Base-by-base conservation (phyloP, 2,888 invertebrate species). In the Lepidochitona cinerea region DNA sequence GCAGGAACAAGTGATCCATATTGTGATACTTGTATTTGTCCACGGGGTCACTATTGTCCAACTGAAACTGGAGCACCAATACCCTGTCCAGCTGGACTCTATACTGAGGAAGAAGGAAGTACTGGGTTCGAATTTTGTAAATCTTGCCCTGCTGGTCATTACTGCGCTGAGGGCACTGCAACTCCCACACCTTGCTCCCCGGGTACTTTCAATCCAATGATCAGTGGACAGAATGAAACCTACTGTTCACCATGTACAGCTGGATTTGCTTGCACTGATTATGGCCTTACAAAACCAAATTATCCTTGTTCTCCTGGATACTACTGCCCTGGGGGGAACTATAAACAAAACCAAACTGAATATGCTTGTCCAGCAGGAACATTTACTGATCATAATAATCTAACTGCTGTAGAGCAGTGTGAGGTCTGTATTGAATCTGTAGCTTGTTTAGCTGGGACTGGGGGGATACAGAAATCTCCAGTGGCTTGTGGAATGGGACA, bases 281-380 rank as follows among this genome's bases (percentile, higher is more conserved):
- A 76, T 68, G 88, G 83, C 1, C 81, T 89, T 0, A 81, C 85
- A 2, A 73, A 79, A 64, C 87, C 89, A 5, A 82, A 89, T 75
- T 81, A 82, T 65, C 81, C 85, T 0, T 89, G 89, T 74, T 81
- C 84, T 12, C 85, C 87, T 12, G 89, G 89, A 0, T 86, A 88
- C 78, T 89, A 86, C 80, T 89, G 89, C 74, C 89, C 88, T 0
- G 87, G 85, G 5, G 87, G 87, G 5, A 89, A 88, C 74, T 76
- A 79, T 64, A 75, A 79, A 3, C 84, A 84, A 23, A 87, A 87
- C 74, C 87, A 88, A 73, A 80, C 84, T 9, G 87, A 85, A 54
- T 84, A 85, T 78, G 85, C 86, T 5, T 89, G 89, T 66, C 89
- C 89, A 1, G 84, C 88, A 12, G 89, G 89, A 1, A 84, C 80